Base-by-base conservation (phyloP, 2,113 vertebrate species). In the Malurus cyaneus region DNA sequence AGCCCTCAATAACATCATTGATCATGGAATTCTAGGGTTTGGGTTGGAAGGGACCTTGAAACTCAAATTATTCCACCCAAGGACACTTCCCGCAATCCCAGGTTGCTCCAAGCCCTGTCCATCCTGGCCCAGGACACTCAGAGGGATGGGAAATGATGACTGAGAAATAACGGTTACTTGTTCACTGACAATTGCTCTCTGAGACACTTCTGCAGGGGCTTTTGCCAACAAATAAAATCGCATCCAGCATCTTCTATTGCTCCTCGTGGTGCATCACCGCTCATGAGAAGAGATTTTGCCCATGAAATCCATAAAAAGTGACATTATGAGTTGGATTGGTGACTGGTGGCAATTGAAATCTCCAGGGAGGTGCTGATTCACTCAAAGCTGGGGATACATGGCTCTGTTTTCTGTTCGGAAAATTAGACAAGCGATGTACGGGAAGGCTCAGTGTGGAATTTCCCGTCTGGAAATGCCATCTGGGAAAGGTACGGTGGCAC, bases 331-430 rank as follows among this genome's bases (percentile, higher is more conserved):
- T 13, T 49, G 76, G 53, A 32, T 5, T 49, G 46, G 39, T 54
- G 74, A 6, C 57, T 77, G 78, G 54, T 50, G 34, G 62, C 36
- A 62, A 39, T 0, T 19, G 42, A 74, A 86, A 79, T 70, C 88
- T 70, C 79, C 59, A 59, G 76, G 86, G 94, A 88, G 71, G 7
- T 70, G 66, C 31, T 91, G 91, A 94, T 76, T 94, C 93, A 94
- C 57, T 53, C 73, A 13, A 12, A 86, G 50, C 28, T 46, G 46
- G 69, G 77, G 53, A 52, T 70, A 11, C 18, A 28, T 24, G 41
- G 14, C 70, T 94, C 66, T 61, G 0, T 76, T 89, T 93, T 95
- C 84, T 53, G 12, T 23, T 92, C 52, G 95, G 87, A 85, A 93
- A 91, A 91, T 72, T 1, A 87, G 84, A 34, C 84, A 16, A 53